A percentile compares a stretch with the other conserved stretches of the same genome.
Conservation (phyloP, 2,888 invertebrate genomes). For the Lochmaea crataegi region DNA sequence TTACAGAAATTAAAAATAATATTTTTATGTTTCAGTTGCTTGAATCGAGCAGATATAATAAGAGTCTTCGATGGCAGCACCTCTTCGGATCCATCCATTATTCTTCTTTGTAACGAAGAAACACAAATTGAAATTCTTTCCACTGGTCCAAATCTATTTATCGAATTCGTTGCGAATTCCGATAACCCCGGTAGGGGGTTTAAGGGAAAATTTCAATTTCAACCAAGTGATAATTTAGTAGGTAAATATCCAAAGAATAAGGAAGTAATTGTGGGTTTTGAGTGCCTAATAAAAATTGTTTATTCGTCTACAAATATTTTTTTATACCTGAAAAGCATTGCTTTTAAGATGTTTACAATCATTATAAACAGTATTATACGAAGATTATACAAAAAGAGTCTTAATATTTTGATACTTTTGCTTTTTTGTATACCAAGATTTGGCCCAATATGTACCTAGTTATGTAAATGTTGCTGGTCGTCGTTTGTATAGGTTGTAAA, state of each 20-base stretch:
- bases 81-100: slow-evolving; percentile 79
- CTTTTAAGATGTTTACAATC: no score
- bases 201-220: slow-evolving; percentile 80
- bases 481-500: no score
- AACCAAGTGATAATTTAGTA: slow-evolving; percentile 68
- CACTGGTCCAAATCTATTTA: slow-evolving; percentile 82
- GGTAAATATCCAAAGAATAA: slow-evolving; percentile 58
- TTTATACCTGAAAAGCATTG: no score
- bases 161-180: slow-evolving; percentile 89
- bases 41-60: slow-evolving; percentile 85
- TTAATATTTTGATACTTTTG: no score
- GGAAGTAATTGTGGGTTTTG: no score
- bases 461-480: no score
- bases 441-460: no score
- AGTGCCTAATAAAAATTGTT: no score
- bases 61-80: slow-evolving; percentile 87
- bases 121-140: slow-evolving; percentile 84
- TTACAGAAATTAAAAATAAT: neutral
- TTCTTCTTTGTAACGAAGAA: slow-evolving; percentile 84
- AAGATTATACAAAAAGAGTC: no score
- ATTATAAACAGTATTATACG: no score
- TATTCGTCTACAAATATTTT: no score
- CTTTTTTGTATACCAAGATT: no score
- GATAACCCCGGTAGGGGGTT: slow-evolving; percentile 83
- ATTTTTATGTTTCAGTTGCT: slow-evolving; percentile 73